Evolutionary conservation across 2,113 vertebrate genomes (phyloP), one percentile per base, ranked within the genome.

Genomic region (Larimichthys polyactis): DNA sequence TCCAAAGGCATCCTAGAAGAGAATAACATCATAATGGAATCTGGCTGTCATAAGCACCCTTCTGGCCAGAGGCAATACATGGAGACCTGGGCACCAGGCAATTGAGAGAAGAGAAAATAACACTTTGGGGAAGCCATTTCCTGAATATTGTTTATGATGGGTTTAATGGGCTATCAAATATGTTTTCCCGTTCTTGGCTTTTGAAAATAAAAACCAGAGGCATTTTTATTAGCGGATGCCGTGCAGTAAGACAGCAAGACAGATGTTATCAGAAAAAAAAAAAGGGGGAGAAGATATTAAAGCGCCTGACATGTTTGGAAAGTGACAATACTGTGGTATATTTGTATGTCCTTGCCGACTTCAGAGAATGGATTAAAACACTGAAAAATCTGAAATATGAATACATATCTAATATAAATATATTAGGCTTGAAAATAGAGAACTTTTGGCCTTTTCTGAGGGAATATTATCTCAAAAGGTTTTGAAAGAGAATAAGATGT

Each of bases 11-110:
- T 88, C 71, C 54, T 78, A 69, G 75, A 85, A 73, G 75, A 81
- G 82, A 92, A 89, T 90, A 89, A 92, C 89, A 87, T 88, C 89
- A 89, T 93, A 87, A 93, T 91, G 86, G 89, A 90, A 93, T 93
- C 87, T 88, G 86, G 81, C 71, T 88, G 78, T 79, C 75, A 83
- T 75, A 79, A 90, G 83, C 75, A 79, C n/a, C 70, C 78, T 82
- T 86, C 71, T 89, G 87, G 89, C 89, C 84, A 40, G 69, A 91
- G 88, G 90, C 84, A 78, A 77, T 83, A 65, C 81, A 87, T 14
- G 4, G 27, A 84, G 40, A 88, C 82, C 82, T 40, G 64, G 83
- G 83, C 68, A 88, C 63, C 46, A 76, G 84, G 84, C 82, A 84
- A 89, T 84, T 8, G 22, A 55, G 22, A 62, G 72, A 10, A 22